phyloP scores from a whole-genome alignment of 2,888 invertebrate genomes.

The Petrolisthes manimaculis region DNA sequence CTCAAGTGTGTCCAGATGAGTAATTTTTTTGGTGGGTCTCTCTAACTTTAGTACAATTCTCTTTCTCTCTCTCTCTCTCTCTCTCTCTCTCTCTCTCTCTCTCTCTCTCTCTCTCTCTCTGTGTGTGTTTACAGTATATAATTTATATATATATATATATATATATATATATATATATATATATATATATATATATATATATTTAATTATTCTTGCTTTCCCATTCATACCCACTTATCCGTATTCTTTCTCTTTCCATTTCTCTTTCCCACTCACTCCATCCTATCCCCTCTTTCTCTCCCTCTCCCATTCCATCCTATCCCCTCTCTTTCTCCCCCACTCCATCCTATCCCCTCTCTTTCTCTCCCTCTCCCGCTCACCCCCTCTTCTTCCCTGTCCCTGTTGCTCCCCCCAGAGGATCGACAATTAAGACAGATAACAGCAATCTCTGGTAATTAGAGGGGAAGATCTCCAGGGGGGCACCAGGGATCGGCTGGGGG shows the following conservation, averaged over 20 bases:
- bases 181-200: not conserved
- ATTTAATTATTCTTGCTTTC: too few relatives aligned
- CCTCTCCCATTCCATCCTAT: too few relatives aligned
- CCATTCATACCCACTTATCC: too few relatives aligned
- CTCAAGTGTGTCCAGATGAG: not conserved
- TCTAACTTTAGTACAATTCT: not conserved
- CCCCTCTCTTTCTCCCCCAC: not conserved
- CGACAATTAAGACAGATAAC: conserved; percentile 61
- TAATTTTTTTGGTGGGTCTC: not conserved
- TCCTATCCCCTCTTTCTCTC: not conserved
- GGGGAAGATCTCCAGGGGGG: conserved; percentile 15
- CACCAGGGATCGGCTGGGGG: not conserved
- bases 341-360: not conserved
- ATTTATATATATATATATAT: too few relatives aligned
- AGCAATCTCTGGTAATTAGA: conserved; percentile 55
- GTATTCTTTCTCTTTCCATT: not conserved
- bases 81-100: not conserved
- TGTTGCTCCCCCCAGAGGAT: conserved; percentile 35
- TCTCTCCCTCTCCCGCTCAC: not conserved
- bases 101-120: too few relatives aligned
- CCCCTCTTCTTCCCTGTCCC: not conserved
- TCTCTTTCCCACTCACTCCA: not conserved
- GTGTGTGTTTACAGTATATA: too few relatives aligned
- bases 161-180: too few relatives aligned
- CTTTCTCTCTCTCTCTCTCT: not conserved